Conservation (phyloP, 2,888 invertebrate species). For the Trissoscelio sp. region DNA sequence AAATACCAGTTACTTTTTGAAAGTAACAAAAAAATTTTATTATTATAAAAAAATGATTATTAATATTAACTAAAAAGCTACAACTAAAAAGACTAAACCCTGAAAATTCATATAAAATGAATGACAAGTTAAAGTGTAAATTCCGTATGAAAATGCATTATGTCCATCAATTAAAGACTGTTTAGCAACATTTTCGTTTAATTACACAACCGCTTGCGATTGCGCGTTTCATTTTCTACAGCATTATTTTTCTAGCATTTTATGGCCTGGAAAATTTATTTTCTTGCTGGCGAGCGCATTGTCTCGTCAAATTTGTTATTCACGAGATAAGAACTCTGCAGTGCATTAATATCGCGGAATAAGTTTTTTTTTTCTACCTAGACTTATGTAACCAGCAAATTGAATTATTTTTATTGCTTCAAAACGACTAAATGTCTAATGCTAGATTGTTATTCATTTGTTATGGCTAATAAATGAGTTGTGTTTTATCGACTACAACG, state of each 20-base stretch:
- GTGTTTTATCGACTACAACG: background rate
- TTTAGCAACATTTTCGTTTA: constrained; percentile 19
- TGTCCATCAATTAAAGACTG: background rate
- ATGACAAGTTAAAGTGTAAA: background rate
- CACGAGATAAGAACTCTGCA: constrained; percentile 25
- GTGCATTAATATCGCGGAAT: constrained; percentile 7
- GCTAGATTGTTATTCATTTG: background rate
- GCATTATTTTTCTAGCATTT: constrained; percentile 14
- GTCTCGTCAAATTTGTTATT: constrained; percentile 41
- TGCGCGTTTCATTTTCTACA: constrained; percentile 21
- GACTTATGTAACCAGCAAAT: constrained; percentile 16
- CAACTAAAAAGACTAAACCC: no score
- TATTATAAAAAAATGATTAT: no score
- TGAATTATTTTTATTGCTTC: constrained; percentile 19
- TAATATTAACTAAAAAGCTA: no score
- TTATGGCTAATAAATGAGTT: background rate
- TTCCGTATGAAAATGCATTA: background rate
- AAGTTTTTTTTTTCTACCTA: no score
- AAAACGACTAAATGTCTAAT: background rate
- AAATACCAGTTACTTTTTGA: no score
- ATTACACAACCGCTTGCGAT: constrained; percentile 15
- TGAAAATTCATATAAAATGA: no score
- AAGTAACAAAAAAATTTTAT: no score
- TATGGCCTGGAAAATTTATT: constrained; percentile 44
- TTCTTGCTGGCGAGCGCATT: constrained; percentile 26